Conservation (phyloP, 2,888 invertebrate genomes). For the Xylota sylvarum region DNA sequence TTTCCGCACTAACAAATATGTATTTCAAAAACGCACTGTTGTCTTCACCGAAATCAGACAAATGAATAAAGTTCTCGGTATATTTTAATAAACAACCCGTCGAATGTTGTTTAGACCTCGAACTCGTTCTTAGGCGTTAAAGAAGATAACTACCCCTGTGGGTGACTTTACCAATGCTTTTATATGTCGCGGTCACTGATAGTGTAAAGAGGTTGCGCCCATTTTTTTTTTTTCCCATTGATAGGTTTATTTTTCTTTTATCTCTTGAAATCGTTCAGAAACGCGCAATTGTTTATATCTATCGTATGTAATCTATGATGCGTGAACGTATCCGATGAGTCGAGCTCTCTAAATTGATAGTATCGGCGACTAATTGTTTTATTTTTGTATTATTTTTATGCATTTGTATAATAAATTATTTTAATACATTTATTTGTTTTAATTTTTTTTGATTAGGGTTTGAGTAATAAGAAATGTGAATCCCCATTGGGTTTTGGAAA, state of each 20-base stretch:
- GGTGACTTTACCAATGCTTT: slow-evolving; percentile 61
- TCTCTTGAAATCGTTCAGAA: slow-evolving; percentile 32
- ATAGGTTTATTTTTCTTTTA: slow-evolving; percentile 12
- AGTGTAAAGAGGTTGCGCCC: slow-evolving; percentile 52
- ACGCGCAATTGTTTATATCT: slow-evolving; percentile 26
- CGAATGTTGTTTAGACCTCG: slow-evolving; percentile 17
- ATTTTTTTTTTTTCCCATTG: slow-evolving; percentile 15
- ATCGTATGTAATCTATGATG: slow-evolving; percentile 21
- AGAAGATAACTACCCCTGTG: slow-evolving; percentile 63
- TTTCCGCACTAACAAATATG: background rate
- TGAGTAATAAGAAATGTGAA: background rate
- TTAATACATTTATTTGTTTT: background rate
- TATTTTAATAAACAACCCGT: slow-evolving; percentile 4
- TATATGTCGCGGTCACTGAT: slow-evolving; percentile 61
- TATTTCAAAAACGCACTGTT: background rate
- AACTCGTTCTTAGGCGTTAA: slow-evolving; percentile 52
- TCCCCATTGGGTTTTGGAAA: background rate
- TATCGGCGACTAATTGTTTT: background rate
- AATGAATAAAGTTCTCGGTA: background rate
- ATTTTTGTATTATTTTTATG: background rate
- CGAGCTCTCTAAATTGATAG: background rate
- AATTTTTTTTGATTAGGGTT: background rate
- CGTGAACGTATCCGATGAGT: slow-evolving; percentile 16
- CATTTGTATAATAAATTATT: background rate
- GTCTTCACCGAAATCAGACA: background rate